phyloP scores from a whole-genome alignment of 2,888 invertebrate genomes.

The Eumacrocentrus americanus region DNA sequence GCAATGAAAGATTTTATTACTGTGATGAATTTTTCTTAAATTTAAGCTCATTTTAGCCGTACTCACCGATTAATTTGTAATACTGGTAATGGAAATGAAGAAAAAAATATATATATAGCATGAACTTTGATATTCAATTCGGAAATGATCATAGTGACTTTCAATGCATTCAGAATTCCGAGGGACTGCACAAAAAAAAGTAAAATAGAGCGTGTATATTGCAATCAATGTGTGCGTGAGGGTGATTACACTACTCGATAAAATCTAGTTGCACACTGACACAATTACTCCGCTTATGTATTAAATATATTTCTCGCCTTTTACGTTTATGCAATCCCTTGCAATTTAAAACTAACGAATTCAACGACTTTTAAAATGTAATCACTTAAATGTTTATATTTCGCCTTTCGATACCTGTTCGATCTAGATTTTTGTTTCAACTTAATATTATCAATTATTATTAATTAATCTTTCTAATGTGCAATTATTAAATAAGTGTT shows the following conservation, averaged over 20 bases:
- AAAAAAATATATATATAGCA: background rate
- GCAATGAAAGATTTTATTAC: conserved; percentile 4
- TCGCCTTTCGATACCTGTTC: background rate
- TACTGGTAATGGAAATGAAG: conserved; percentile 17
- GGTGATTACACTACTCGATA: conserved; percentile 37
- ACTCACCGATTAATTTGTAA: background rate
- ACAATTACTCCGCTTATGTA: conserved; percentile 41
- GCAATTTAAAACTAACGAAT: conserved; percentile 31
- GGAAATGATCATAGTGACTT: background rate
- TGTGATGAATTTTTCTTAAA: background rate
- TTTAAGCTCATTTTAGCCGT: background rate
- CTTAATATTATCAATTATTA: conserved; percentile 7
- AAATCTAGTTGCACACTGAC: conserved; percentile 22
- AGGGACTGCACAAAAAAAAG: conserved; percentile 32
- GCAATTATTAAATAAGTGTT: conserved; percentile 37
- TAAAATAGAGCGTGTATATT: conserved; percentile 6
- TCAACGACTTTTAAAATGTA: conserved; percentile 17
- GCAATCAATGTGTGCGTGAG: conserved; percentile 37
- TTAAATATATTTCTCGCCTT: conserved; percentile 22
- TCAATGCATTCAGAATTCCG: conserved; percentile 46
- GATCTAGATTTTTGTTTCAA: conserved; percentile 22
- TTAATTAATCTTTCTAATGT: conserved; percentile 18
- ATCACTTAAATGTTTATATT: background rate
- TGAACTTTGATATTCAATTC: background rate
- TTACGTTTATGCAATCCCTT: conserved; percentile 5